Evolutionary conservation across 2,888 invertebrate genomes (phyloP), one percentile per base, ranked within the genome.

Genomic region (Ferrisia virgata): DNA sequence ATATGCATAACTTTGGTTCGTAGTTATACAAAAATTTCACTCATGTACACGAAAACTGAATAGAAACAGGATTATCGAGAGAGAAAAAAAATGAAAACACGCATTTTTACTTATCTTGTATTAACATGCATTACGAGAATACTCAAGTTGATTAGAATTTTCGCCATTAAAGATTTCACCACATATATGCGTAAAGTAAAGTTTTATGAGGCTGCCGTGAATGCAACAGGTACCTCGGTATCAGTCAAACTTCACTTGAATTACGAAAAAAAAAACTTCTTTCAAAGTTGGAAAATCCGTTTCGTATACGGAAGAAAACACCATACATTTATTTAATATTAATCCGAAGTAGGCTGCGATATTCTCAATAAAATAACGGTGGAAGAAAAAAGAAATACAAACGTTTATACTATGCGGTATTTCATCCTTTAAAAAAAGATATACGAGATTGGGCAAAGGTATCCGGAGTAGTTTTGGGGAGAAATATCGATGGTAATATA

Each of bases 161-260:
- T 64, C 64, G 6, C 25, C 28, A 64, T 64, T 64, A 64, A 64
- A 31, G 64, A 64, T 64, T 64, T 64, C 64, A 28, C 25, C 64
- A 15, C 64, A 64, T 64, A 64, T 28, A 64, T 28, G 28, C 28
- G 28, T 28, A 28, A 28, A 64, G 64, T 64, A 31, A 64, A 64
- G 64, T 15, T 28, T 64, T 64, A 64, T 28, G 25, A 8, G 8
- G 28, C 25, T 64, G 64, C 28, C 64, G 64, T 18, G 25, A 64
- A 64, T 64, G 64, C 64, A 64, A 64, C 64, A 64, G 64, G 64
- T 64, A 64, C 15, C 15, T 64, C 64, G 64, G 53, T 64, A 64
- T 64, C 64, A 64, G 28, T 64, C 64, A 31, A 31, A 64, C 28
- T 64, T 64, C 64, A 28, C 64, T 64, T 18, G 28, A 64, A 64